Percentiles rank a stretch among this genome's conserved stretches.
Conservation (phyloP, 2,113 vertebrate genomes). For the Pogonocichla stellata region DNA sequence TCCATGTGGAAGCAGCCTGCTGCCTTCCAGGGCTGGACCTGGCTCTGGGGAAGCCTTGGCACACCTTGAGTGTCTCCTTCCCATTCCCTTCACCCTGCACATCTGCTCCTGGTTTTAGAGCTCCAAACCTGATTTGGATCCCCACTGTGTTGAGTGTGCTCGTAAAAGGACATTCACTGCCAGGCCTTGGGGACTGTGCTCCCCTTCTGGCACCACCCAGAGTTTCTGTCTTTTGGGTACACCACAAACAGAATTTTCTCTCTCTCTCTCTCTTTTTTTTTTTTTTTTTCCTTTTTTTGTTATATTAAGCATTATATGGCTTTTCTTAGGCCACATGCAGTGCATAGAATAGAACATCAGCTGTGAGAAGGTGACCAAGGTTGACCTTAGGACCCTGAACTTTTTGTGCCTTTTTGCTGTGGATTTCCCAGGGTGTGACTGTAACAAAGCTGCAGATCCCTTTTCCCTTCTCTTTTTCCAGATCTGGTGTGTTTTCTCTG, state of each 20-base stretch:
- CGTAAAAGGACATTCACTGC: fast-evolving
- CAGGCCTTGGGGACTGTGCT: neutral
- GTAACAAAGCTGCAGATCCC: neutral
- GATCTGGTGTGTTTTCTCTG: neutral
- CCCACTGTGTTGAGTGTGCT: fast-evolving
- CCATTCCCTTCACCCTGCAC: neutral
- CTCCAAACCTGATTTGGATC: neutral
- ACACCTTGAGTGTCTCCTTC: neutral
- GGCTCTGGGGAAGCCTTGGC: neutral
- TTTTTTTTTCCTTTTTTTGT: neutral
- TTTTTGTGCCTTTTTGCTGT: neutral
- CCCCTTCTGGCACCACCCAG: neutral
- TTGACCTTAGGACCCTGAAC: neutral
- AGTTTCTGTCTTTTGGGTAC: neutral
- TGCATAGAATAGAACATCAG: neutral
- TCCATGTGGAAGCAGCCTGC: neutral
- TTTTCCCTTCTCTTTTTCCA: neutral
- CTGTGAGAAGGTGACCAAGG: neutral
- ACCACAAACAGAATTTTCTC: neutral
- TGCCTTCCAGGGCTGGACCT: neutral
- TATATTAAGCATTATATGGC: neutral
- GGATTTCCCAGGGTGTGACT: neutral
- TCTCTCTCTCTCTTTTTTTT: neutral
- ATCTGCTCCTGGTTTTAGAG: neutral
- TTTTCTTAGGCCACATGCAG: neutral